Evolutionary conservation across 2,888 invertebrate species (phyloP).

Genomic region (Rhamphomyia laevipes): DNA sequence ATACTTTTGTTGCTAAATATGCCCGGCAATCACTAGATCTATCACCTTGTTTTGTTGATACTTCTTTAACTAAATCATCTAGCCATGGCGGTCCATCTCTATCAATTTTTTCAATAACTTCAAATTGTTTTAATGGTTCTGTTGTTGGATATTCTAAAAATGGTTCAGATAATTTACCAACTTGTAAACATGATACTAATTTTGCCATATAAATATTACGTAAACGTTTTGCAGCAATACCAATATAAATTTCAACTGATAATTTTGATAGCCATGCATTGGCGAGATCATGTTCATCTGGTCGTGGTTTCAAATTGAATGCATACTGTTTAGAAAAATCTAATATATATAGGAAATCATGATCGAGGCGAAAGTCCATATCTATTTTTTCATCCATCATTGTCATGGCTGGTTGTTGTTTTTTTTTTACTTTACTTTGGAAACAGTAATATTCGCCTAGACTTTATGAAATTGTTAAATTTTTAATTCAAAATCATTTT

Average conservation of each 20-base stretch:
- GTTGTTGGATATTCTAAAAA: constrained; percentile 1
- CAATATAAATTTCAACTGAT: constrained; percentile 10
- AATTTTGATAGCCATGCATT: constrained; percentile 12
- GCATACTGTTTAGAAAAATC: constrained; percentile 9
- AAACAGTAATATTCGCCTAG: no score
- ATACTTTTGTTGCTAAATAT: constrained; percentile 18
- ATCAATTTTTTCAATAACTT: neutral
- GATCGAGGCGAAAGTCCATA: constrained; percentile 11
- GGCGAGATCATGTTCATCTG: neutral
- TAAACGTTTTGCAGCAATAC: constrained; percentile 8
- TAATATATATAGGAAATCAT: constrained; percentile 14
- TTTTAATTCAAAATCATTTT: no score
- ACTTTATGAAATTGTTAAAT: no score
- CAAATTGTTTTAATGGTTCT: neutral
- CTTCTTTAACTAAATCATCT: constrained; percentile 3
- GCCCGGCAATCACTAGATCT: constrained; percentile 11
- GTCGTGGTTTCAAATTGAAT: constrained; percentile 3
- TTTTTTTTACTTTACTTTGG: no score
- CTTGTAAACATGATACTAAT: constrained; percentile 5
- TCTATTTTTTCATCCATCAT: constrained; percentile 10
- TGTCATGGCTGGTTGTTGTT: no score
- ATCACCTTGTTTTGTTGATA: neutral
- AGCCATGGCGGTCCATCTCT: constrained; percentile 10
- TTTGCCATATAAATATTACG: constrained; percentile 11
- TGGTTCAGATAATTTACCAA: neutral